Evolutionary conservation across 2,888 invertebrate genomes (phyloP).

Genomic region (Ceraclea dissimilis): DNA sequence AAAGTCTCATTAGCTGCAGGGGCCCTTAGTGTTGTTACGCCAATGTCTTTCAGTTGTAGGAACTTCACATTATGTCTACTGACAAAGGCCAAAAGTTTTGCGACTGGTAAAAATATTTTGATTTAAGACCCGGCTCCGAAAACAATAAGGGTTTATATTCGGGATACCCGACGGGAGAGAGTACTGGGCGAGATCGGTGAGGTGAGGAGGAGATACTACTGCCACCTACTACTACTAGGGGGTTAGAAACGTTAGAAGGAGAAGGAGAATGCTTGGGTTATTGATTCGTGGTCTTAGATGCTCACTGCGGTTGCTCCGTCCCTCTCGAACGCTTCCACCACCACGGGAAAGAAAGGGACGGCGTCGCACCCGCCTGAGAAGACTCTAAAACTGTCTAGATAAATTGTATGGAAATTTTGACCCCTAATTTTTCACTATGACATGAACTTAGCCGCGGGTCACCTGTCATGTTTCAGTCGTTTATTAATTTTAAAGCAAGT

Average conservation of each 20-base stretch:
- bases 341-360: constrained; percentile 28
- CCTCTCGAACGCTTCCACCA: constrained; percentile 24
- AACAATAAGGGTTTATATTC: constrained; percentile 28
- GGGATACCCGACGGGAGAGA: constrained; percentile 8
- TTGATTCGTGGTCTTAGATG: constrained; percentile 53
- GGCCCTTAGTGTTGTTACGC: neutral
- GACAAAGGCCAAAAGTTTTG: constrained; percentile 16
- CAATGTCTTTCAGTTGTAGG: neutral
- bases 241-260: no score
- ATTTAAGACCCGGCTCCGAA: constrained; percentile 23
- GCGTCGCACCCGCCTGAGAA: constrained; percentile 30
- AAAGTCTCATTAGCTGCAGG: no score
- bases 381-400: neutral
- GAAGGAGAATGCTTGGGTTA: constrained; percentile 35
- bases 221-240: no score
- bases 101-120: constrained; percentile 24
- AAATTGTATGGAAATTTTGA: neutral
- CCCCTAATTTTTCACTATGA: no score
- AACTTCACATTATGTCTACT: constrained; percentile 15
- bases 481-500: no score
- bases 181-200: constrained; percentile 10
- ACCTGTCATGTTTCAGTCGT: no score
- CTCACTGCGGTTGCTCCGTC: constrained; percentile 35
- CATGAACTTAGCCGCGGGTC: no score
- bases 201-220: no score